Evolutionary conservation across 2,113 vertebrate genomes (phyloP).

Genomic region (Paradoxurus hermaphroditus): DNA sequence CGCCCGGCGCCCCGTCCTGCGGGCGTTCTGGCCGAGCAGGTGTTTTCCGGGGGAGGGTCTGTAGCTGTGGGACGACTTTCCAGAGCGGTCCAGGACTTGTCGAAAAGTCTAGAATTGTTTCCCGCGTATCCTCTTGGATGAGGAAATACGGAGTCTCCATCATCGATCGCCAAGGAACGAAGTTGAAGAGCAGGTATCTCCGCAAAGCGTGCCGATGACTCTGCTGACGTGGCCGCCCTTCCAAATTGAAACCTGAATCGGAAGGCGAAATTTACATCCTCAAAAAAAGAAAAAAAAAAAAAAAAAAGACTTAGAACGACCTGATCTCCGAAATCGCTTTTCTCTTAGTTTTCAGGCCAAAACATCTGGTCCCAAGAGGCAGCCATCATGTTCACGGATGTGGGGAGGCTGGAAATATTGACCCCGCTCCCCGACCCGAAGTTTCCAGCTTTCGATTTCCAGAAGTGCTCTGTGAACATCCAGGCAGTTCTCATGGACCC

Average conservation of each 20-base stretch:
- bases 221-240: background rate
- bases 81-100: background rate
- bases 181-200: background rate
- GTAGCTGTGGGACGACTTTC: background rate
- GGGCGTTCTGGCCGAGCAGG: too few relatives aligned
- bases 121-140: background rate
- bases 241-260: background rate
- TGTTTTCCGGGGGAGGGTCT: background rate
- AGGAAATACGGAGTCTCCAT: background rate
- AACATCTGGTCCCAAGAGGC: accelerated
- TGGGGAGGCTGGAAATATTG: constrained; percentile 17
- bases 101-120: background rate
- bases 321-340: background rate
- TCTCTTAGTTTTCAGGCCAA: background rate
- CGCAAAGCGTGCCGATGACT: accelerated
- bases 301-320: background rate
- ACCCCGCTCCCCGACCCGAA: accelerated
- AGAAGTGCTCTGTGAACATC: background rate
- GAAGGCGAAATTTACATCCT: background rate
- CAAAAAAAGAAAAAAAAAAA: too few relatives aligned
- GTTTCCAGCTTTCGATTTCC: background rate
- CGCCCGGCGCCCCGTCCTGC: too few relatives aligned
- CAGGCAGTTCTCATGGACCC: background rate
- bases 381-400: background rate
- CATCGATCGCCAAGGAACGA: background rate